Conservation (phyloP, 1,140 invertebrate species). For the Penaeus vannamei region DNA sequence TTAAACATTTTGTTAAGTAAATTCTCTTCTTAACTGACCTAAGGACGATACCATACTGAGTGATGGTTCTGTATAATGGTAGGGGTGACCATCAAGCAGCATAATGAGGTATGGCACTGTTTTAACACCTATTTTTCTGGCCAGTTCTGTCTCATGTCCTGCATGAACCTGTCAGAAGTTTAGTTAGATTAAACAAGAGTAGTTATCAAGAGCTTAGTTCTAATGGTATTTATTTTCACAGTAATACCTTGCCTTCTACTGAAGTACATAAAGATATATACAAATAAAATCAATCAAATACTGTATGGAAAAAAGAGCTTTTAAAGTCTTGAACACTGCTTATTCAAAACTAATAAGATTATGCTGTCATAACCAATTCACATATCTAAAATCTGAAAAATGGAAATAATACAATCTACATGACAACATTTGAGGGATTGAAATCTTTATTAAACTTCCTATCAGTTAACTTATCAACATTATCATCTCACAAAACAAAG, state of each 20-base stretch:
- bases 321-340: too few species aligned
- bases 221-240: too few species aligned
- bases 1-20: too few species aligned
- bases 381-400: too few species aligned
- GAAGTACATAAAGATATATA: too few species aligned
- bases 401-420: too few species aligned
- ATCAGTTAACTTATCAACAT: not conserved
- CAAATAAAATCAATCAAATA: too few species aligned
- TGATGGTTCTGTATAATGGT: conserved; percentile 80
- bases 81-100: conserved; percentile 85
- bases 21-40: conserved; percentile 73
- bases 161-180: conserved; percentile 79
- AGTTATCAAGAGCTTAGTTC: not conserved
- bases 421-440: not conserved
- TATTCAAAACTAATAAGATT: too few species aligned
- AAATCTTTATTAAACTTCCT: not conserved
- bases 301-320: too few species aligned
- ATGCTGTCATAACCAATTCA: too few species aligned
- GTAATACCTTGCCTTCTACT: too few species aligned
- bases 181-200: not conserved
- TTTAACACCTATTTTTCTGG: conserved; percentile 83
- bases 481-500: too few species aligned
- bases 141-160: conserved; percentile 82
- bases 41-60: conserved; percentile 85
- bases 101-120: conserved; percentile 86